A percentile compares a stretch with the other conserved stretches of the same genome.
These are phyloP conservation scores for Mystacides longicornis DNA, from an alignment of 2,888 invertebrate genomes.

Conservation along the genomic window DNA sequence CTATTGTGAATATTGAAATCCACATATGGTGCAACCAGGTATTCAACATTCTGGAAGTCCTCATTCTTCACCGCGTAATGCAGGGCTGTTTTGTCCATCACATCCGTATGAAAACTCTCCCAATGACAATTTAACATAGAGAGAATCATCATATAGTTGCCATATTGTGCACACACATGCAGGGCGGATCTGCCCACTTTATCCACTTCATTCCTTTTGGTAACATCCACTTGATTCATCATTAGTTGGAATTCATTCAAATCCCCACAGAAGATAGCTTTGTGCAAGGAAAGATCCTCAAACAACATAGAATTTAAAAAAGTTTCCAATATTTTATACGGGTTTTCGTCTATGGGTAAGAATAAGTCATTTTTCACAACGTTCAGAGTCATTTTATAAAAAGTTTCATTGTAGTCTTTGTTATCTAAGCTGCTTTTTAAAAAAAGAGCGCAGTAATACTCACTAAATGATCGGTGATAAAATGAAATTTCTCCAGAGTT, in stretches of 20 bases:
- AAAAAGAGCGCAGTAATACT: neutral
- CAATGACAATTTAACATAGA: neutral
- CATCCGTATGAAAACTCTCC: neutral
- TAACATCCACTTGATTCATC: neutral
- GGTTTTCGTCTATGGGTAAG: neutral
- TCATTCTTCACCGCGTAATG: neutral
- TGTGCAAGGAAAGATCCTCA: neutral
- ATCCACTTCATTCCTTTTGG: no score
- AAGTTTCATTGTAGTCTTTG: neutral
- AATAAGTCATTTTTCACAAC: neutral
- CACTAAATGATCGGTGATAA: neutral
- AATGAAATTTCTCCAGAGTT: neutral
- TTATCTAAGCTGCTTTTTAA: neutral
- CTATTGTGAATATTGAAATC: neutral
- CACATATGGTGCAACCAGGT: neutral
- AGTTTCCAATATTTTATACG: neutral
- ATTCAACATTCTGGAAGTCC: neutral
- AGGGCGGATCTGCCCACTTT: neutral
- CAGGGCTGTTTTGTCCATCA: neutral
- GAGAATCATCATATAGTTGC: neutral
- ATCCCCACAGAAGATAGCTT: neutral
- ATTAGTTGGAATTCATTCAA: neutral
- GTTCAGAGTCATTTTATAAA: neutral
- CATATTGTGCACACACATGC: neutral
- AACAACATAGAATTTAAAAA: neutral